Percentiles rank a stretch among this genome's conserved stretches.
phyloP scores from a whole-genome alignment of 1,140 invertebrate species.

The Drosophila baimaii region DNA sequence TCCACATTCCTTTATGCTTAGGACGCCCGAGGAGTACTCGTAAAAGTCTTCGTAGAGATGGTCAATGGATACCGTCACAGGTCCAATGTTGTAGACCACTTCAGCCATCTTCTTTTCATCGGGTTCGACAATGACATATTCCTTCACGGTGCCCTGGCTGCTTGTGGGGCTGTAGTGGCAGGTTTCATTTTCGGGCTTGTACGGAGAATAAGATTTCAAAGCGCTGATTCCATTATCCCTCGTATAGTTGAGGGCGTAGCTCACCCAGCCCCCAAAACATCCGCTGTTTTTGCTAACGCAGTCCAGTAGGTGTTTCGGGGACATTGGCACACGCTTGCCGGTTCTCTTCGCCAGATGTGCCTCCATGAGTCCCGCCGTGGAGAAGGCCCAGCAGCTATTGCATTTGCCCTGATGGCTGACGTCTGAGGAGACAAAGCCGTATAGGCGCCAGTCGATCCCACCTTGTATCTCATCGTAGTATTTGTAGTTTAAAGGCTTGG shows the following conservation, averaged over 20 bases:
- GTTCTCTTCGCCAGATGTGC: slow-evolving; percentile 88
- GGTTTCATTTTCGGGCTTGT: slow-evolving; percentile 87
- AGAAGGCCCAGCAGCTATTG: slow-evolving; percentile 97
- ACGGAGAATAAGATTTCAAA: slow-evolving; percentile 87
- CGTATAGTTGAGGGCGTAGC: slow-evolving; percentile 90
- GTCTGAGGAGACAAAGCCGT: slow-evolving; percentile 10
- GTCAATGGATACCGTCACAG: slow-evolving; percentile 37
- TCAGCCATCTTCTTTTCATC: slow-evolving; percentile 88
- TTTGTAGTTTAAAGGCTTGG: not conserved
- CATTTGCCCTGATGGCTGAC: slow-evolving; percentile 90
- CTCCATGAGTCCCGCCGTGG: slow-evolving; percentile 92
- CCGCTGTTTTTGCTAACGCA: slow-evolving; percentile 93
- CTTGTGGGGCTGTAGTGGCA: not conserved
- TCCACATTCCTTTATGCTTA: slow-evolving; percentile 87
- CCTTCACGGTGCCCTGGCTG: not conserved
- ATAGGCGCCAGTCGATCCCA: slow-evolving; percentile 19
- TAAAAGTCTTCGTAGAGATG: not conserved
- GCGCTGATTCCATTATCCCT: slow-evolving; percentile 90
- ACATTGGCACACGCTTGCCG: slow-evolving; percentile 89
- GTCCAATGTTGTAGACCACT: slow-evolving; percentile 88
- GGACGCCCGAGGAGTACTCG: slow-evolving; percentile 20
- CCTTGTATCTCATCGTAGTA: slow-evolving; percentile 15
- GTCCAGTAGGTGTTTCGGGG: slow-evolving; percentile 96
- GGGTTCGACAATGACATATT: slow-evolving; percentile 86
- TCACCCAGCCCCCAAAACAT: slow-evolving; percentile 93